Percentiles rank a stretch among this genome's conserved stretches.
These are phyloP conservation scores for Chlorops oryzae DNA, from an alignment of 1,140 invertebrate species.

Conservation along the genomic window DNA sequence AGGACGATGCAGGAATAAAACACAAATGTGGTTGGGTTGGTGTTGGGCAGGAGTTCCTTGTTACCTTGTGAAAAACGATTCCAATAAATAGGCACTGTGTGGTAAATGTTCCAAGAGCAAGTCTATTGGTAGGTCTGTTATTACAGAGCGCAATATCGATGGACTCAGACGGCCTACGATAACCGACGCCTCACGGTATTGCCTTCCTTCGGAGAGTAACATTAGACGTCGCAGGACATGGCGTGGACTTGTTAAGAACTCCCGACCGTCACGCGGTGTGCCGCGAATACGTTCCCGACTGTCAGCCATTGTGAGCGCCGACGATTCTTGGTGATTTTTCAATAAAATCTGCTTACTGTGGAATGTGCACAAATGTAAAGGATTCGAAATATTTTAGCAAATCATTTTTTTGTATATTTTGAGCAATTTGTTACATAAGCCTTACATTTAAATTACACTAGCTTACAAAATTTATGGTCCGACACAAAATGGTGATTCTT, in stretches of 20 bases:
- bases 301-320: constrained; percentile 50
- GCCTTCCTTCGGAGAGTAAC: constrained; percentile 68
- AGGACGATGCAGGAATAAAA: no score
- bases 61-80: constrained; percentile 75
- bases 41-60: no score
- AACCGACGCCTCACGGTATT: constrained; percentile 72
- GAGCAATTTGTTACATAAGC: background rate
- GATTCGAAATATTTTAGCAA: constrained; percentile 6
- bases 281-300: constrained; percentile 54
- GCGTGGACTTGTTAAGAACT: constrained; percentile 65
- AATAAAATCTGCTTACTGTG: constrained; percentile 38
- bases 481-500: constrained; percentile 18
- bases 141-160: constrained; percentile 65
- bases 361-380: constrained; percentile 11
- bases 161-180: constrained; percentile 68
- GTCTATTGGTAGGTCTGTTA: constrained; percentile 76
- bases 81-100: constrained; percentile 75
- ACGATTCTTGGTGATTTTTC: constrained; percentile 40
- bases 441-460: background rate
- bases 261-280: constrained; percentile 50
- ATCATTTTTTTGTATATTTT: background rate
- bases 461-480: constrained; percentile 16
- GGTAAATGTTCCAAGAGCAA: constrained; percentile 81
- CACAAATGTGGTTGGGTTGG: no score
- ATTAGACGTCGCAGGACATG: constrained; percentile 67